Evolutionary conservation across 1,140 invertebrate genomes (phyloP).

Genomic region (Drosophila athabasca): DNA sequence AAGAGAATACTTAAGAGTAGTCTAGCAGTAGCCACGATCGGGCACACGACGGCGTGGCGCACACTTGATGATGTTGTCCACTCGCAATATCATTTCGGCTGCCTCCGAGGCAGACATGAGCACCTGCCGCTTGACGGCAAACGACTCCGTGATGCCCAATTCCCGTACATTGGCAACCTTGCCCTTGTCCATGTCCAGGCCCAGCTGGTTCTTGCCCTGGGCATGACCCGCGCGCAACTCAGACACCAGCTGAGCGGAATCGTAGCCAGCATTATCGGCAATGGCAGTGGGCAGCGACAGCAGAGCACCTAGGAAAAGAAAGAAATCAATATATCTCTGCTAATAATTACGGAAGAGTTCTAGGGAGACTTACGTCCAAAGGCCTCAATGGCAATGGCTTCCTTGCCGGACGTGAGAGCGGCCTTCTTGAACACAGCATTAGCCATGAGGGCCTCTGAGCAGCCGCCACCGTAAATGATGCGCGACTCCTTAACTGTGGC

Average conservation of each 20-base stretch:
- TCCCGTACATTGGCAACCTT: conserved; percentile 93
- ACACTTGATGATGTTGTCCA: conserved; percentile 98
- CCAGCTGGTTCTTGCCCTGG: conserved; percentile 89
- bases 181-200: conserved; percentile 96
- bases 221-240: conserved; percentile 95
- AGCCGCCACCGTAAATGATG: conserved; percentile 96
- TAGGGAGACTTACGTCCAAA: conserved; percentile 87
- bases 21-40: conserved; percentile 94
- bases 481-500: conserved; percentile 97
- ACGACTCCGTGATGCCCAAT: conserved; percentile 98
- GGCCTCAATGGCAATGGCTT: conserved; percentile 98
- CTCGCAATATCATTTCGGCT: conserved; percentile 99
- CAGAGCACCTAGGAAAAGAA: conserved; percentile 86
- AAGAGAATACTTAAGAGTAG: conserved; percentile 68
- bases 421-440: conserved; percentile 94
- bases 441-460: conserved; percentile 98
- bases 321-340: not conserved
- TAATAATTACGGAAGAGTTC: not conserved
- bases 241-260: conserved; percentile 96
- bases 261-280: conserved; percentile 99
- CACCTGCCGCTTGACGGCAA: conserved; percentile 97
- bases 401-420: conserved; percentile 96
- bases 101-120: conserved; percentile 97
- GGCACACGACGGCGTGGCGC: conserved; percentile 95
- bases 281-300: conserved; percentile 96